phyloP scores from a whole-genome alignment of 2,113 vertebrate species.

The Bubo bubo region DNA sequence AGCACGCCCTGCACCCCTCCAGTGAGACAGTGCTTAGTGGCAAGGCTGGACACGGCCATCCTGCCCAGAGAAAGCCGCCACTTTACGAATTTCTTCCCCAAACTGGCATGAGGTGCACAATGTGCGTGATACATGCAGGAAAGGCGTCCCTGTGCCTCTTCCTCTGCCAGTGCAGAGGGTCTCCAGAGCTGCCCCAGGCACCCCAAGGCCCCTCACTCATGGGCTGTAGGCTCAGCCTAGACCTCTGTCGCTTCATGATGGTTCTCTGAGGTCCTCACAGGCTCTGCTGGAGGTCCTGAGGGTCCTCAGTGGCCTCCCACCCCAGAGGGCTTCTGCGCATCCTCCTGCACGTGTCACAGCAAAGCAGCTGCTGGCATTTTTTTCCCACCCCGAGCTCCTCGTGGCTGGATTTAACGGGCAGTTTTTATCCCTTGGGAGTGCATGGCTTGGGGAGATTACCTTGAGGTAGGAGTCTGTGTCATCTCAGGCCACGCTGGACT shows the following conservation, averaged over 20 bases:
- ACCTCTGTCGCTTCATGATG: fast-evolving
- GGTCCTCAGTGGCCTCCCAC: neutral
- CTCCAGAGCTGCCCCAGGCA: neutral
- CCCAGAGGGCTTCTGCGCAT: neutral
- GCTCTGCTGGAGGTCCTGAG: neutral
- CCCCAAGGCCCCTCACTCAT: fast-evolving
- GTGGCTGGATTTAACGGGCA: neutral
- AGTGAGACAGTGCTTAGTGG: fast-evolving
- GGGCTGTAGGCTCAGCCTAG: neutral
- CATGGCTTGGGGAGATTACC: neutral
- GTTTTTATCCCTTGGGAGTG: neutral
- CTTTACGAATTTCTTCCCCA: fast-evolving
- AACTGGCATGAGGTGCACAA: fast-evolving
- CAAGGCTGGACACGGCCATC: fast-evolving
- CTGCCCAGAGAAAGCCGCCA: neutral
- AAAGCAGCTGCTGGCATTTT: neutral
- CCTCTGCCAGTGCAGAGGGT: neutral
- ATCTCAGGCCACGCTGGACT: fast-evolving
- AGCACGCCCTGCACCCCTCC: neutral
- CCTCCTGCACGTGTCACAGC: neutral
- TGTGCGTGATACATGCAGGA: fast-evolving
- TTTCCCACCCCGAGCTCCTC: neutral
- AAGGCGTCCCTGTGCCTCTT: neutral
- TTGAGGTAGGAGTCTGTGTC: neutral
- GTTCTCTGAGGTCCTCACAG: neutral